Evolutionary conservation across 2,888 invertebrate genomes (phyloP).

Genomic region (Chrysolina haemoptera): DNA sequence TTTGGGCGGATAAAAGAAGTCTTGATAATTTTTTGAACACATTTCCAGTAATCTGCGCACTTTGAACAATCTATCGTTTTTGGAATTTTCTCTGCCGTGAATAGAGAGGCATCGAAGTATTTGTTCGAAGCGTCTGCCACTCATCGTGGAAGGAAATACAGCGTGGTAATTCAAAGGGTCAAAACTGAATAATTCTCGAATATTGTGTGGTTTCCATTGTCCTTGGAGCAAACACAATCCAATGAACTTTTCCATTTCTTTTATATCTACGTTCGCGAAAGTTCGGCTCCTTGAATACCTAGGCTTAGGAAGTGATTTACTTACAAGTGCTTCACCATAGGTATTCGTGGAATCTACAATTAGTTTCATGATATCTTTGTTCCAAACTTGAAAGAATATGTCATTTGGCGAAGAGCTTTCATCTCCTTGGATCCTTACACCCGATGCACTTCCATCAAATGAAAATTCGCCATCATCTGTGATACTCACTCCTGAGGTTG

Average conservation of each 20-base stretch:
- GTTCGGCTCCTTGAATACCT: not conserved
- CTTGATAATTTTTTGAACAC: slow-evolving; percentile 10
- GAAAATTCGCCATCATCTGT: not conserved
- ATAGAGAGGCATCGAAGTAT: slow-evolving; percentile 20
- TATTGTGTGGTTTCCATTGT: slow-evolving; percentile 5
- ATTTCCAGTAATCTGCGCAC: slow-evolving; percentile 3
- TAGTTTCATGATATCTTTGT: slow-evolving; percentile 12
- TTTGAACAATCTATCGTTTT: slow-evolving; percentile 7
- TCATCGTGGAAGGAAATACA: slow-evolving; percentile 21
- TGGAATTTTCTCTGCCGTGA: not conserved
- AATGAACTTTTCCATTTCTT: slow-evolving; percentile 26
- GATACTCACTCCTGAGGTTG: too few species aligned
- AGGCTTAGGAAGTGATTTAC: slow-evolving; percentile 6
- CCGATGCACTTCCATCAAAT: not conserved
- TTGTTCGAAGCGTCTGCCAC: slow-evolving; percentile 33
- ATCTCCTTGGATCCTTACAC: not conserved
- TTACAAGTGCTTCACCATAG: not conserved
- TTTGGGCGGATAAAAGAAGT: not conserved
- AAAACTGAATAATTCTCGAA: slow-evolving; percentile 22
- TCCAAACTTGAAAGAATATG: not conserved
- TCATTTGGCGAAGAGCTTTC: not conserved
- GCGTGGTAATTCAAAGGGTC: slow-evolving; percentile 27
- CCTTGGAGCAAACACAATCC: slow-evolving; percentile 22
- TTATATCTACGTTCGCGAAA: not conserved
- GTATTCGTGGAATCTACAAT: slow-evolving; percentile 10